Conservation (phyloP, 2,797 vertebrate genomes). For the Melopsittacus undulatus region DNA sequence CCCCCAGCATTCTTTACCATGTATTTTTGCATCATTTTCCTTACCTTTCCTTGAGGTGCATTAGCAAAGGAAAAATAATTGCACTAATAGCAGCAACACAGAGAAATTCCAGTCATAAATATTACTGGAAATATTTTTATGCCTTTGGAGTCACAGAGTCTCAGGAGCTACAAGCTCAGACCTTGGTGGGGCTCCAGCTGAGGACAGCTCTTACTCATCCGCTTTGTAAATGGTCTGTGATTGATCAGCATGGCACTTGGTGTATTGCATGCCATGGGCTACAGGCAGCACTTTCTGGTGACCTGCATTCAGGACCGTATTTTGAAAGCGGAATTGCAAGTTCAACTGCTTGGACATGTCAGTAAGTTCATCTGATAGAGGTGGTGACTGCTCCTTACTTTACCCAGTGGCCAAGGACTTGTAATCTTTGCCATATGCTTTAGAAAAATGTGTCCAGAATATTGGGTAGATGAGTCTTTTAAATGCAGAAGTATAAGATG, state of each 20-base stretch:
- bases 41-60: not conserved
- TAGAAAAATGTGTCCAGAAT: not conserved
- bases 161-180: not conserved
- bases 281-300: not conserved
- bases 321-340: not conserved
- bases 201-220: not conserved
- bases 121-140: not conserved
- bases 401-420: not conserved
- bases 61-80: not conserved
- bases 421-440: not conserved
- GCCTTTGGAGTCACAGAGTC: not conserved
- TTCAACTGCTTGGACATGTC: not conserved
- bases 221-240: accelerated
- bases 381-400: not conserved
- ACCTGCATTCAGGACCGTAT: not conserved
- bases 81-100: not conserved
- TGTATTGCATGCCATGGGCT: not conserved
- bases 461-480: not conserved
- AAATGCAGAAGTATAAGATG: not conserved
- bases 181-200: not conserved
- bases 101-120: not conserved
- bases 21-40: not conserved
- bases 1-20: not conserved
- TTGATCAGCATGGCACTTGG: not conserved
- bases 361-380: not conserved